Evolutionary conservation across 1,140 invertebrate species (phyloP), one percentile per base, ranked within the genome.

Genomic region (Leptinotarsa lineolata): DNA sequence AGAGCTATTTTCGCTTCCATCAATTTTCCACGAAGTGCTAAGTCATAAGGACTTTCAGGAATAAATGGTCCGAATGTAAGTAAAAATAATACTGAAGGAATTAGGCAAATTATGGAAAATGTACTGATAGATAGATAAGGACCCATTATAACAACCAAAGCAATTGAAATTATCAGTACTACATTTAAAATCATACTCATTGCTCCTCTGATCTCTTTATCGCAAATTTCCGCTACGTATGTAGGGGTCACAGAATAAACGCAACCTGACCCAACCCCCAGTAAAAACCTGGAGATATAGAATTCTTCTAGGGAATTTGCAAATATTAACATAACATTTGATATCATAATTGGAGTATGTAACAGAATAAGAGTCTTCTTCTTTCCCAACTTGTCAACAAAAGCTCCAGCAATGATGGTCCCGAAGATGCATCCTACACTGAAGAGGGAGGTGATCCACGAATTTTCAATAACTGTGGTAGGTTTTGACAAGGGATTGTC

Each of bases 41-140:
- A 85, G 72, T 88, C 93, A 67, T 90, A 90, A 0, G 95, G 95
- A 13, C 92, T 92, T 81, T 97, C 95, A 0, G 94, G 94, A 18
- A 77, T 66, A 24, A 80, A 76, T 3, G 79, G 16, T 6, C 87
- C 71, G 81, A 91, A 88, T 2, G 85, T 79, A 0, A 86, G 54
- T 13, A 90, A 72, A 81, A 90, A 88, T 0, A 88, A 84, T 1
- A 86, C 0, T 0, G 89, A 88, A 18, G 89, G 73, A 5, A 83
- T 44, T 8, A 82, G 83, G 68, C 85, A 86, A 0, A 84, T 72
- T 18, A 89, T 81, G 77, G 87, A 87, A 21, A 90, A 84, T 24
- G 80, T 83, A 48, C 81, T 78, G 83, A 91, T 92, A 0, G 83
- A 79, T 0, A 90, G 83, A 74, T 85, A 87, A 4, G 89, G 85